Conservation (phyloP, 2,113 vertebrate species). For the Empidonax traillii region DNA sequence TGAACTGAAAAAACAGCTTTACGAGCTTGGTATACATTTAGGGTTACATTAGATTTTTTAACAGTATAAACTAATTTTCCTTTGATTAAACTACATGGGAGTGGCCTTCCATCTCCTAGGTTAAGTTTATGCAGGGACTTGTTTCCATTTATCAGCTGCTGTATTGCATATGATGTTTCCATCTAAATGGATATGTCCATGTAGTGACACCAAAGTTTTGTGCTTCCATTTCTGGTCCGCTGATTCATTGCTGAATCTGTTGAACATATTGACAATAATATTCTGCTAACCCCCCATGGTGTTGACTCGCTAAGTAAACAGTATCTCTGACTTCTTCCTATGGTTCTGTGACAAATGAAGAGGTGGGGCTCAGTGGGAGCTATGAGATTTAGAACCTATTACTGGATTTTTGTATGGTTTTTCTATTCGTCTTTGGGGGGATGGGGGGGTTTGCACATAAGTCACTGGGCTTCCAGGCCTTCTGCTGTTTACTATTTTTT, state of each 20-base stretch:
- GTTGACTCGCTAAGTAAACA: background rate
- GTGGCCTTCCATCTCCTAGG: background rate
- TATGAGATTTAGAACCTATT: background rate
- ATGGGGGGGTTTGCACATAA: fast-evolving
- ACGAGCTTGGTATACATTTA: background rate
- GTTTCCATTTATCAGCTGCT: background rate
- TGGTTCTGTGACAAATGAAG: background rate
- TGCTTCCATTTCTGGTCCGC: background rate
- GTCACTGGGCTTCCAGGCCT: background rate
- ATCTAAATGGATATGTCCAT: background rate
- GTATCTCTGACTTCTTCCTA: background rate
- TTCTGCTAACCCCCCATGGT: background rate
- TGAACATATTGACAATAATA: background rate
- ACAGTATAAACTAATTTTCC: background rate
- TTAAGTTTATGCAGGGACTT: background rate
- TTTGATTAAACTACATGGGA: background rate
- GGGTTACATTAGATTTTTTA: background rate
- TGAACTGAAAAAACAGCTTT: background rate
- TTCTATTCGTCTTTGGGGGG: background rate
- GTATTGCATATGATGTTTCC: background rate
- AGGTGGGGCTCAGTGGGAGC: background rate
- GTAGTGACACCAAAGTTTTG: background rate
- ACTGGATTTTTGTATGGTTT: background rate
- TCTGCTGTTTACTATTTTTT: background rate
- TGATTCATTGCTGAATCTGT: background rate